Percentiles rank a stretch among this genome's conserved stretches.
These are phyloP conservation scores for Drosophila takahashii DNA, from an alignment of 1,140 invertebrate species.

Conservation along the genomic window DNA sequence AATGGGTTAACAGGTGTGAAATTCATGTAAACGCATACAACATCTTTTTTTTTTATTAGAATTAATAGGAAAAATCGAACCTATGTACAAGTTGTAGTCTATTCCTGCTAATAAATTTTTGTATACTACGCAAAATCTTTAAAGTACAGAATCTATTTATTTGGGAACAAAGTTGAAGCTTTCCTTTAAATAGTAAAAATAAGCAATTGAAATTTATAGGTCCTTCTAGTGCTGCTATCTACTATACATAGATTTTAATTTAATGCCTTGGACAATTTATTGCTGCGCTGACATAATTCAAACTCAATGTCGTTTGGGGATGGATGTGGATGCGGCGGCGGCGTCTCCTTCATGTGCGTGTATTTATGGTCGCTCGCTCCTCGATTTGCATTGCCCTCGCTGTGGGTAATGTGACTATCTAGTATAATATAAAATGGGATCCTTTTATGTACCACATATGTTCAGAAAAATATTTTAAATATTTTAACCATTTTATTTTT, in stretches of 20 bases:
- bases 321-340: constrained; percentile 33
- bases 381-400: constrained; percentile 4
- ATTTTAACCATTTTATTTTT: too few relatives aligned
- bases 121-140: neutral
- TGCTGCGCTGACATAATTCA: constrained; percentile 76
- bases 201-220: neutral
- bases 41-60: neutral
- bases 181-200: too few relatives aligned
- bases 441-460: neutral
- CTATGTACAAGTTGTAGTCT: neutral
- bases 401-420: neutral
- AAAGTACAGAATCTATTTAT: neutral
- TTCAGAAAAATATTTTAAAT: neutral
- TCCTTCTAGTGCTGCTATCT: constrained; percentile 4
- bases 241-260: constrained; percentile 66
- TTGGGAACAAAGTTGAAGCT: too few relatives aligned
- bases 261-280: constrained; percentile 72
- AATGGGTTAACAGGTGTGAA: neutral
- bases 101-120: neutral
- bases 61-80: neutral
- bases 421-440: neutral
- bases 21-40: neutral
- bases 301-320: constrained; percentile 63
- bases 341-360: constrained; percentile 50
- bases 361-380: constrained; percentile 49